phyloP scores from a whole-genome alignment of 1,140 invertebrate genomes.

The Spodoptera frugiperda region DNA sequence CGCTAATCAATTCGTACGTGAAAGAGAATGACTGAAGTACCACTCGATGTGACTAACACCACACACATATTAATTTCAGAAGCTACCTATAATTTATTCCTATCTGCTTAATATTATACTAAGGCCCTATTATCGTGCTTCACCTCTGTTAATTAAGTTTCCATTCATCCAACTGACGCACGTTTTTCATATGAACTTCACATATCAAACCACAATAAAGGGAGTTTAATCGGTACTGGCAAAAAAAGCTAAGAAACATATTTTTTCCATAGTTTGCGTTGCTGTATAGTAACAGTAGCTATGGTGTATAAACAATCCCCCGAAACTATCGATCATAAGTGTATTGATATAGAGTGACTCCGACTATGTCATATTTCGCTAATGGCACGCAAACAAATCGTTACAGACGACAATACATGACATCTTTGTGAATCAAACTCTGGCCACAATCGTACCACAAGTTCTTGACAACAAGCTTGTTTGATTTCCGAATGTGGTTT shows the following conservation, averaged over 20 bases:
- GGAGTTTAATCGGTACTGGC: too few species aligned
- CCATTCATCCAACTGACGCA: too few species aligned
- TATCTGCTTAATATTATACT: too few species aligned
- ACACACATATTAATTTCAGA: too few species aligned
- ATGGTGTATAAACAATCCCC: slow-evolving; percentile 6
- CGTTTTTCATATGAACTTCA: too few species aligned
- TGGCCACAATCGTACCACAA: not conserved
- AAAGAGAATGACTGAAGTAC: not conserved
- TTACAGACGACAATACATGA: slow-evolving; percentile 27
- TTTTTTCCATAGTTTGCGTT: too few species aligned
- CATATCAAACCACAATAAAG: too few species aligned
- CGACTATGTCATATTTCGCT: slow-evolving; percentile 27
- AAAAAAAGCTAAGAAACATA: not conserved
- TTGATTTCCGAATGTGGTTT: slow-evolving; percentile 11
- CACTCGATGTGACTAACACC: too few species aligned
- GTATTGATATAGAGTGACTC: slow-evolving; percentile 14
- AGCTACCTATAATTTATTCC: too few species aligned
- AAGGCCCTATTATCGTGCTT: too few species aligned
- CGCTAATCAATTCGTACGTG: slow-evolving; percentile 2
- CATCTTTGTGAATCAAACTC: not conserved
- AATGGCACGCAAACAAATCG: slow-evolving; percentile 38
- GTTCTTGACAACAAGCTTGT: slow-evolving; percentile 2
- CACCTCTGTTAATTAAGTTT: too few species aligned
- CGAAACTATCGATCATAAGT: slow-evolving; percentile 7
- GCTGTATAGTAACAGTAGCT: slow-evolving; percentile 2